Conservation (phyloP, 1,140 invertebrate species). For the Atta texana region DNA sequence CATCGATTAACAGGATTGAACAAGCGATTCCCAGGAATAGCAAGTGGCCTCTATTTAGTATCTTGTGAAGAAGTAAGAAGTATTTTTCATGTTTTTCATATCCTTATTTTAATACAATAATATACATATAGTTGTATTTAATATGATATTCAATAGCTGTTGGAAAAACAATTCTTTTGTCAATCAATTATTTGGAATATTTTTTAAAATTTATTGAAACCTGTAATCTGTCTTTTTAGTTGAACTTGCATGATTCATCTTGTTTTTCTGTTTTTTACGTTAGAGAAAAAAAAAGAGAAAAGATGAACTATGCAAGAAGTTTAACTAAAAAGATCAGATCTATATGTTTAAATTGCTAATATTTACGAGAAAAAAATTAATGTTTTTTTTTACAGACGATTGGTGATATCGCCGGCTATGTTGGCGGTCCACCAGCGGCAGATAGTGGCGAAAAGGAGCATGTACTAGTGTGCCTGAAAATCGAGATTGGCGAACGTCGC, state of each 20-base stretch:
- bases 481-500: constrained; percentile 90
- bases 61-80: constrained; percentile 93
- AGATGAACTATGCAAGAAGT: no score
- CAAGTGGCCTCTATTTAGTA: constrained; percentile 90
- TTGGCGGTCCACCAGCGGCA: constrained; percentile 87
- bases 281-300: no score
- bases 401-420: constrained; percentile 89
- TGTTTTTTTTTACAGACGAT: constrained; percentile 85
- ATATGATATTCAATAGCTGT: not conserved
- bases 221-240: no score
- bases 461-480: constrained; percentile 92
- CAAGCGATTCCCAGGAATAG: constrained; percentile 89
- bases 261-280: no score
- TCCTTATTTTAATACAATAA: not conserved
- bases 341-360: not conserved
- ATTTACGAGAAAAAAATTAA: not conserved
- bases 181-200: constrained; percentile 1
- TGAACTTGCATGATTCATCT: no score
- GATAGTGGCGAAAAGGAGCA: constrained; percentile 95
- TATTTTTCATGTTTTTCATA: constrained; percentile 2
- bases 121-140: not conserved
- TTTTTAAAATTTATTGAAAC: not conserved
- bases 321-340: no score
- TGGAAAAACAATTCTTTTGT: not conserved
- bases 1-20: constrained; percentile 87